Evolutionary conservation across 1,140 invertebrate species (phyloP), one percentile per base, ranked within the genome.

Genomic region (Popillia japonica): DNA sequence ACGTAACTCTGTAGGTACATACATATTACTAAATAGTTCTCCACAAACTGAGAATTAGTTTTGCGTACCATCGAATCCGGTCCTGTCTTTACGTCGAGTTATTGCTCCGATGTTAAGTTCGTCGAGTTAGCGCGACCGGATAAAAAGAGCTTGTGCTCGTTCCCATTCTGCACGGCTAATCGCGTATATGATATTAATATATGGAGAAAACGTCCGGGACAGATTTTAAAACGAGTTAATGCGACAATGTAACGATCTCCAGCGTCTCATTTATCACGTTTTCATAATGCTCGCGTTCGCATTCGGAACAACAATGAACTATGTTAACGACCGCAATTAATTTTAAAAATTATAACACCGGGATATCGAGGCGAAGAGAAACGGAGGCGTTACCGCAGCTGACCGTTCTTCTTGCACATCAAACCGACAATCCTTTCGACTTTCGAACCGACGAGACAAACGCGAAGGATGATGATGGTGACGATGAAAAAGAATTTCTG

Each of bases 171-270:
- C 61, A 84, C 83, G 80, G 83, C 79, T 85, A 85, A 85, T 85
- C 84, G 84, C 83, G 84, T 82, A 85, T 85, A 83, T 82, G 84
- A 85, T 85, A 85, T 85, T 85, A 85, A 85, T 85, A 83, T 82
- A 80, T 82, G 79, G 80, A 82, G 83, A 22, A 84, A 82, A 85
- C 80, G 84, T 85, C 84, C 78, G 78, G 79, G 81, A 82, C 84
- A 85, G 84, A 85, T 84, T 83, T 83, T 82, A 81, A 82, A 85
- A 83, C 82, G 82, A 81, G 84, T 81, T 83, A 83, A 83, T 83
- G 84, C 83, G 82, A 84, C 84, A 83, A 10, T 34, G 84, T 85
- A 81, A 83, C 83, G 80, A 83, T 80, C 84, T 84, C 82, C n/a
- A 80, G 81, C 75, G 80, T 55, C 79, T 78, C 83, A 82, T 85